A percentile compares a stretch with the other conserved stretches of the same genome.
phyloP scores from a whole-genome alignment of 2,113 vertebrate genomes.

The Raja brachyura region DNA sequence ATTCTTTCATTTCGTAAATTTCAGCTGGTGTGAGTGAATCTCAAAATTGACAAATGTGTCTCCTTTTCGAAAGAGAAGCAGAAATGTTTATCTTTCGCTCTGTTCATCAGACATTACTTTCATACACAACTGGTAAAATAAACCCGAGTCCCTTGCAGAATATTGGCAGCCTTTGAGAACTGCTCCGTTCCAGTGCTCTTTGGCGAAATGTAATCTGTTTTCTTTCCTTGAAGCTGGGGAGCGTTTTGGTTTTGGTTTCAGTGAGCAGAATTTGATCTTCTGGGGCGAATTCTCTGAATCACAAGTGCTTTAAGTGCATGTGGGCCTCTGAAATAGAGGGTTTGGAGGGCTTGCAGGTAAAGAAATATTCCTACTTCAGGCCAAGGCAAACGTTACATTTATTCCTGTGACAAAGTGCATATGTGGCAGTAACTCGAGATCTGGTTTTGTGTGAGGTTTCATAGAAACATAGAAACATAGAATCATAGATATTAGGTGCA shows the following conservation, averaged over 20 bases:
- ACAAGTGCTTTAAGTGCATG: neutral
- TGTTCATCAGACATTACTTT: neutral
- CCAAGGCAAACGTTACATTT: neutral
- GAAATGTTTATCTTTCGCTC: neutral
- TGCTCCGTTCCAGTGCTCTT: neutral
- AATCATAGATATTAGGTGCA: no score
- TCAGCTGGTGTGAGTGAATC: neutral
- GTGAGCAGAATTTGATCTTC: neutral
- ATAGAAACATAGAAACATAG: no score
- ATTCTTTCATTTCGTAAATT: neutral
- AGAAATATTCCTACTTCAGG: neutral
- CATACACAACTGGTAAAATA: neutral
- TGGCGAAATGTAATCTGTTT: neutral
- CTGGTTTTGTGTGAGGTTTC: neutral
- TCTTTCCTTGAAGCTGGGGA: neutral
- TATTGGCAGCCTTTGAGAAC: neutral
- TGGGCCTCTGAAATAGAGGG: neutral
- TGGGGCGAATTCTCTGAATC: neutral
- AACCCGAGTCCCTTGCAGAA: neutral
- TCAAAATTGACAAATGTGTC: no score
- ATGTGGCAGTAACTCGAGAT: neutral
- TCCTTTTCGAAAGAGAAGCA: neutral
- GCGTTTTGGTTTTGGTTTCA: no score
- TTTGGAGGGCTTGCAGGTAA: neutral
- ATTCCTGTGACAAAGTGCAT: neutral